phyloP scores from a whole-genome alignment of 2,113 vertebrate species.

The Acrocephalus kingi region DNA sequence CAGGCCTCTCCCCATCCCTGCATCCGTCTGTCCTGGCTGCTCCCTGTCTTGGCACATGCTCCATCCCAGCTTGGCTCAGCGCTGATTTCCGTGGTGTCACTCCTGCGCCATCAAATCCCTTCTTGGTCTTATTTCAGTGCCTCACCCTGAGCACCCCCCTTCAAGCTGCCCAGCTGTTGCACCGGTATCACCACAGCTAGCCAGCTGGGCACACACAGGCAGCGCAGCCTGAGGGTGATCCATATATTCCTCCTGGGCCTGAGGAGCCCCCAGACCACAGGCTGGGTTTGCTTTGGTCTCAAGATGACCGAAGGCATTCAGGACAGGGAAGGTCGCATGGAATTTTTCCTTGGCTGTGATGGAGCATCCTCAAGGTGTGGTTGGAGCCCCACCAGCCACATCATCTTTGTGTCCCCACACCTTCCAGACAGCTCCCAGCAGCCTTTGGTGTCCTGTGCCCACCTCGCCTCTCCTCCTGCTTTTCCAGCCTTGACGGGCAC shows the following conservation, averaged over 20 bases:
- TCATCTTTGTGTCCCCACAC: not conserved
- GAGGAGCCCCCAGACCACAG: not conserved
- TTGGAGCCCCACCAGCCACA: not conserved
- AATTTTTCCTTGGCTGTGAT: accelerated
- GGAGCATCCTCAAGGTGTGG: not conserved
- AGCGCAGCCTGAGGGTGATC: not conserved
- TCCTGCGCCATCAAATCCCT: not conserved
- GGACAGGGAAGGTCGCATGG: not conserved
- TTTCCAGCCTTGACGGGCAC: not conserved
- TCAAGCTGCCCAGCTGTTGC: not conserved
- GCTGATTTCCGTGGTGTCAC: not conserved
- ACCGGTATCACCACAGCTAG: not conserved
- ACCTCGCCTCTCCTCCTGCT: not conserved
- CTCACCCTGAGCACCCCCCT: accelerated
- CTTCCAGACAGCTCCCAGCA: not conserved
- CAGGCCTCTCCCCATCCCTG: not conserved
- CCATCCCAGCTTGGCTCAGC: not conserved
- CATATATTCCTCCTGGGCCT: accelerated
- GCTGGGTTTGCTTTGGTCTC: not conserved
- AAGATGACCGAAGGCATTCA: accelerated
- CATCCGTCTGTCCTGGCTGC: not conserved
- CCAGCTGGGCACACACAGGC: not conserved
- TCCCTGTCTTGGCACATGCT: accelerated
- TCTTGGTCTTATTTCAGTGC: not conserved
- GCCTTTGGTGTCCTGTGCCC: not conserved